These are phyloP conservation scores for Epinotia nisella DNA, from an alignment of 2,888 invertebrate species.

Conservation along the genomic window DNA sequence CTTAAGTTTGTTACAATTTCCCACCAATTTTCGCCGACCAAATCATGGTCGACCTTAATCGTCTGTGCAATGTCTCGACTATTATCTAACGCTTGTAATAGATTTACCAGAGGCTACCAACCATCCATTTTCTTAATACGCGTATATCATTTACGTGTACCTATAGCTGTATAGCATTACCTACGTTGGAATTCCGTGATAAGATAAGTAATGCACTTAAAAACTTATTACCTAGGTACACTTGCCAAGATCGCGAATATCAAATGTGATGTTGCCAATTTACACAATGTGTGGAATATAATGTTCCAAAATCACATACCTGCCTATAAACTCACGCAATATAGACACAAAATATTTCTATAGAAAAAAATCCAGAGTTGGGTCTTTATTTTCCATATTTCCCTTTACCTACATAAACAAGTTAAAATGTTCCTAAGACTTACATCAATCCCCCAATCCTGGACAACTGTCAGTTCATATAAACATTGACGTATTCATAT, in stretches of 20 bases:
- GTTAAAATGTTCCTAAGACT: too few species aligned
- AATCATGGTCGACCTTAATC: conserved; percentile 59
- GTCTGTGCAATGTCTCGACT: conserved; percentile 53
- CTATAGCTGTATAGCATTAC: conserved; percentile 3
- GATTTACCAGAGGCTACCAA: conserved; percentile 54
- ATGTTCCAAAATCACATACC: too few species aligned
- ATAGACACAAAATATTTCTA: too few species aligned
- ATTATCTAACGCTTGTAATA: conserved; percentile 57
- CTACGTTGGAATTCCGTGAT: background rate
- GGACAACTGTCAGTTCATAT: too few species aligned
- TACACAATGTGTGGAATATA: background rate
- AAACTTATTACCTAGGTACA: too few species aligned
- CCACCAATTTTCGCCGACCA: conserved; percentile 48
- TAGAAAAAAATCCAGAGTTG: too few species aligned
- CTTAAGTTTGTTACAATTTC: conserved; percentile 50
- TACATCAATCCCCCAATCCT: too few species aligned
- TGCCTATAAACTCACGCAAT: too few species aligned
- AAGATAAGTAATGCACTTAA: conserved; percentile 33
- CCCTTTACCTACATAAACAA: too few species aligned
- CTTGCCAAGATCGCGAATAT: background rate
- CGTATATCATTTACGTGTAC: background rate
- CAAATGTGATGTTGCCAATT: background rate
- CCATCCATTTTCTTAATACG: conserved; percentile 46
- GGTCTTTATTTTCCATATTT: too few species aligned
- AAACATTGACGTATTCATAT: too few species aligned